Base-by-base conservation (phyloP, 2,888 invertebrate species). In the Allolobophora icterica region DNA sequence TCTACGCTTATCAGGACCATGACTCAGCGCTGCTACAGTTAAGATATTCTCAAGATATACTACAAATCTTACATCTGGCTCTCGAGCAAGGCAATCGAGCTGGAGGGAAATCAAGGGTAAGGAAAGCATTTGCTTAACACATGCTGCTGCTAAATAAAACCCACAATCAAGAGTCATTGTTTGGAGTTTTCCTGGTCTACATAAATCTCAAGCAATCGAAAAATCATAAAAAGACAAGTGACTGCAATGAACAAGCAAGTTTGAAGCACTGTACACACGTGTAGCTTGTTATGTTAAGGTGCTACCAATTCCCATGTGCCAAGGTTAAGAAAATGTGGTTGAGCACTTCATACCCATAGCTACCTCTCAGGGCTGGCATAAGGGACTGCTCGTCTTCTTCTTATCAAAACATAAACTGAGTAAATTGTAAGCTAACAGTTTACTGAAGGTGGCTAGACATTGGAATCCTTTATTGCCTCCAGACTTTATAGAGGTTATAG, bases 51-150 rank as follows among this genome's bases (percentile, higher is more conserved):
- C 30, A n/a, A n/a, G 71, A 30, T 71, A n/a, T 71, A 71, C 71
- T 71, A 71, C 71, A 71, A 71, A 71, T 71, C 71, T 71, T 71
- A 71, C 71, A n/a, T 71, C 71, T 71, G 71, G 52, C n/a, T n/a
- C 71, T 71, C n/a, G 8, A 71, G 71, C n/a, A n/a, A n/a, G n/a
- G 5, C 71, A 30, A 71, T 71, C n/a, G 30, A 71, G n/a, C 71
- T n/a, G 30, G 8, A n/a, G n/a, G 58, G 4, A 58, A 58, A 58
- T 24, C 30, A 58, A 58, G 58, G 71, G 71, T 17, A n/a, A n/a
- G n/a, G 71, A 8, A n/a, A n/a, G 13, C 71, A n/a, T 30, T 8
- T 13, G n/a, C 71, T 11, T n/a, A 30, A 71, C n/a, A n/a, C 71
- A 11, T 71, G n/a, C 30, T n/a, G 11, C 71, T 6, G 30, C 11